Evolutionary conservation across 2,113 vertebrate species (phyloP).

Genomic region (Oriolus oriolus): DNA sequence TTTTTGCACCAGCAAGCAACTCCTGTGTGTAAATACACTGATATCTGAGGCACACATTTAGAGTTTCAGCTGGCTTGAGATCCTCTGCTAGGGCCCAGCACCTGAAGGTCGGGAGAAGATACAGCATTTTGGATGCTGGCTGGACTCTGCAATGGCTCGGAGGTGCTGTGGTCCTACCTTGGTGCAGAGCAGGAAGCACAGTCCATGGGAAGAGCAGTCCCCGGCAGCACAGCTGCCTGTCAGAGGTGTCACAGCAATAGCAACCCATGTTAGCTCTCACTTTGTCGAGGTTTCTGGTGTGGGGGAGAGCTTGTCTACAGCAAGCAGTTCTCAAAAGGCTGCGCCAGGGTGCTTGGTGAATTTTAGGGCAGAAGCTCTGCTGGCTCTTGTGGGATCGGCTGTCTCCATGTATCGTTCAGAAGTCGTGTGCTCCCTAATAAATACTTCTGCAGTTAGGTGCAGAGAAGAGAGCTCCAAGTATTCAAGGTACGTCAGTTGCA

Average conservation of each 20-base stretch:
- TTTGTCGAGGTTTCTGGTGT: not conserved
- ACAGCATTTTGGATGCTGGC: not conserved
- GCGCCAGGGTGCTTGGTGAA: not conserved
- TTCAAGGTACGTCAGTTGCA: not conserved
- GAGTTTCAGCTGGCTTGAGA: not conserved
- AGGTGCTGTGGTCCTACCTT: not conserved
- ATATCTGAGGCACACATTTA: not conserved
- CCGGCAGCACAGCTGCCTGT: not conserved
- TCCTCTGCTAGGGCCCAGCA: not conserved
- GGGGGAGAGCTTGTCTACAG: not conserved
- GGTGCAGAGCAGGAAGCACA: not conserved
- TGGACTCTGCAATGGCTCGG: not conserved
- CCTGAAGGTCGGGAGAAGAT: not conserved
- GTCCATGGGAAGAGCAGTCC: accelerated
- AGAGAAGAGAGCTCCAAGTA: not conserved
- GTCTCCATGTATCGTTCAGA: not conserved
- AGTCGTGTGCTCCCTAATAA: not conserved
- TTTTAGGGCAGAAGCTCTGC: not conserved
- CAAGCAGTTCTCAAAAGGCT: not conserved
- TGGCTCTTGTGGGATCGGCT: not conserved
- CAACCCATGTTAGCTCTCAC: not conserved
- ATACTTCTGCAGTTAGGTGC: not conserved
- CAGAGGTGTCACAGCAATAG: not conserved
- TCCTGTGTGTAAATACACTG: not conserved
- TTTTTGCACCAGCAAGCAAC: not conserved